Evolutionary conservation across 37 sponge, comb jelly and placozoan genomes (phyloP), one percentile per base, ranked within the genome.

Genomic region (Tethya wilhelma): DNA sequence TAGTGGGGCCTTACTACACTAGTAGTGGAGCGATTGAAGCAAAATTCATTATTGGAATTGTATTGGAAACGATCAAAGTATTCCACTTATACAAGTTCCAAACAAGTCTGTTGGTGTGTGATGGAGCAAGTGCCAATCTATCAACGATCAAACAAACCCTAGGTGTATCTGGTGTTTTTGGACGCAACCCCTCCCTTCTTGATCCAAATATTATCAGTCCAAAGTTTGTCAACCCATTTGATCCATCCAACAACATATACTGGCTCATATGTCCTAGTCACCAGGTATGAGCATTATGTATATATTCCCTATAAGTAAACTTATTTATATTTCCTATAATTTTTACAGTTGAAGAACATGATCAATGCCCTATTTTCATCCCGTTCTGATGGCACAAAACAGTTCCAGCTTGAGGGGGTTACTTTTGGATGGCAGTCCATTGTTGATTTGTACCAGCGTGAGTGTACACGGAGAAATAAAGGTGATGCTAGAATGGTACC

Each of bases 311-410:
- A n/a, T n/a, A n/a, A n/a, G n/a, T n/a, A n/a, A n/a, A n/a, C n/a
- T n/a, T n/a, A n/a, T n/a, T n/a, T n/a, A n/a, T n/a, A n/a, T n/a
- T 49, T 14, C 53, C 9, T 14, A 49, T 14, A 49, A 19, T 49
- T 49, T 49, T 19, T 67, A 3, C 58, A 81, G 82, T 73, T 71
- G 49, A 81, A 81, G 73, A 81, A 81, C 32, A 81, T 81, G 82
- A 40, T 81, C 2, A 60, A 34, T 31, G n/a, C 73, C 5, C 73
- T 81, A 8, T 63, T 59, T 60, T 58, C 73, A 40, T 81, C 82
- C 34, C 82, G 60, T 6, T 17, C 5, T 23, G 73, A 74, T n/a
- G 82, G 73, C 3, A 72, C 73, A 2, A 81, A 81, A 22, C 28
- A 12, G 23, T 81, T 81, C 29, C 2, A 23, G 25, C 11, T 59